Base-by-base conservation (phyloP, 1,140 invertebrate genomes). In the Drosophila equinoxialis region DNA sequence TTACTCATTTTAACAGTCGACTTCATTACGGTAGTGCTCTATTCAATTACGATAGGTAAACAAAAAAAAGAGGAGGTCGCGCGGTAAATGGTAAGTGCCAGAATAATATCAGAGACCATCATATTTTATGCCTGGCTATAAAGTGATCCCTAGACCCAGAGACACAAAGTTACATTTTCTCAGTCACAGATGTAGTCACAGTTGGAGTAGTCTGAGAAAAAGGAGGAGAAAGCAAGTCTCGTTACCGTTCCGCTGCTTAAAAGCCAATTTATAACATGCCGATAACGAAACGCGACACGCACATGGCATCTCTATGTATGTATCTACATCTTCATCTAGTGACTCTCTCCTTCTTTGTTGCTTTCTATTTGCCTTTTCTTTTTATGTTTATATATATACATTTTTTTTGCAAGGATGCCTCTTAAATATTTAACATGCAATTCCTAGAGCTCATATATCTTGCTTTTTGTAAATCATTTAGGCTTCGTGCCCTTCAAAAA, bases 341-440 rank as follows among this genome's bases (percentile, higher is more conserved):
- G 5, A 35, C 64, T 14, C 35, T 20, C 30, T 3, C 26, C 6
- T 11, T 42, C 8, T 17, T 17, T 39, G 14, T 33, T 33, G 33
- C 33, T 17, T 2, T 37, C 58, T 59, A 37, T 39, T 39, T 23
- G 33, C 42, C n/a, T 11, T 35, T 11, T 7, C 37, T 39, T 37
- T 37, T 2, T 37, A 30, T 26, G 0, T 26, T 3, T 4, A 3
- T 26, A 26, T 26, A 26, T 26, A 23, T 23, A 4, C 13, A 13
- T 10, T 37, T 37, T 37, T 37, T 11, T 11, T 37, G 35, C 14
- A 10, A 55, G 26, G 23, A 55, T 33, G 59, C 55, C 68, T 82
- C 68, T 81, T 78, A 84, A 89, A 87, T 89, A 87, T 89, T 84
- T 83, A 80, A 84, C 70, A 68, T 82, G 72, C 83, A 80, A 84